Evolutionary conservation across 2,888 invertebrate genomes (phyloP).

Genomic region (Luperina nickerlii): DNA sequence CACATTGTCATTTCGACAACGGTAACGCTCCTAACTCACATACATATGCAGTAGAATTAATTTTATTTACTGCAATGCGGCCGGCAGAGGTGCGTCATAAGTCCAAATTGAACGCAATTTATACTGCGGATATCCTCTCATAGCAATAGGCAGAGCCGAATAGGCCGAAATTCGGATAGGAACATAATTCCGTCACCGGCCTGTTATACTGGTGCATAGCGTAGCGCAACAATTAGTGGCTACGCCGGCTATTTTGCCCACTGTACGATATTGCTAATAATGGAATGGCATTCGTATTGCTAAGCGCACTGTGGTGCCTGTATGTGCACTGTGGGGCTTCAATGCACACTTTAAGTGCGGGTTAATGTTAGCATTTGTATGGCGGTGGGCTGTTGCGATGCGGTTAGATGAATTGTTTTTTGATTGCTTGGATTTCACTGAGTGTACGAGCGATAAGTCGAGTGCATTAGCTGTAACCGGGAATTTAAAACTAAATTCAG

Average conservation of each 20-base stretch:
- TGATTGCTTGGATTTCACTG: constrained; percentile 8
- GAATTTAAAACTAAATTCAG: background rate
- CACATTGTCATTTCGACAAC: constrained; percentile 17
- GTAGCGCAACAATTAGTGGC: constrained; percentile 49
- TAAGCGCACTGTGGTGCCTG: constrained; percentile 19
- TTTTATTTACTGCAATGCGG: constrained; percentile 54
- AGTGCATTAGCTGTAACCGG: background rate
- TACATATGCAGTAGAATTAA: constrained; percentile 26
- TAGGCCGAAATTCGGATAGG: constrained; percentile 32
- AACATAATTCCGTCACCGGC: constrained; percentile 40
- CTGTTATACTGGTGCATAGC: constrained; percentile 21
- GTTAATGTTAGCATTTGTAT: constrained; percentile 19
- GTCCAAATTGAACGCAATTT: constrained; percentile 45
- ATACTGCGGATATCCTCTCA: constrained; percentile 31
- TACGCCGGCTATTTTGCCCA: constrained; percentile 35
- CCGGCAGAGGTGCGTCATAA: constrained; percentile 21
- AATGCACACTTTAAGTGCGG: constrained; percentile 25
- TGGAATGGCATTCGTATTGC: constrained; percentile 38
- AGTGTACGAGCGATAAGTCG: background rate
- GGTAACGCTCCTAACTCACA: constrained; percentile 14
- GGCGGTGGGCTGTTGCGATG: constrained; percentile 6
- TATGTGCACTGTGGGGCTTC: background rate
- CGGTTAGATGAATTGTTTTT: constrained; percentile 38
- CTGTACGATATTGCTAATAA: constrained; percentile 54
- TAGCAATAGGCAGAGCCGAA: constrained; percentile 13